Conservation (phyloP, 2,797 vertebrate species). For the Ciconia nigra region DNA sequence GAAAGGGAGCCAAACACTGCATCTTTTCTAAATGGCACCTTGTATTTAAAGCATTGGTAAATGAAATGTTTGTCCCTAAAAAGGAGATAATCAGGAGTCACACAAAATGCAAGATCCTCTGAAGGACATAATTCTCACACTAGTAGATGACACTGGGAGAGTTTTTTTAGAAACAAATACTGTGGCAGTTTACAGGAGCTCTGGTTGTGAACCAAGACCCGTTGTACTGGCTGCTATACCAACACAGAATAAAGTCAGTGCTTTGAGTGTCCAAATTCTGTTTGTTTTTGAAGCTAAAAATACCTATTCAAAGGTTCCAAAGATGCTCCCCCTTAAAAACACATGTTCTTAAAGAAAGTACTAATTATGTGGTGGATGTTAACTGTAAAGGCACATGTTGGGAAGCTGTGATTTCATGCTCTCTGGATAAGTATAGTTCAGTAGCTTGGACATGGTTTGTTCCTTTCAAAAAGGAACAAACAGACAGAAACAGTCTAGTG, state of each 20-base stretch:
- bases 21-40: background rate
- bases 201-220: background rate
- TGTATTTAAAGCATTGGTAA: background rate
- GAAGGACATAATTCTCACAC: background rate
- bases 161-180: background rate
- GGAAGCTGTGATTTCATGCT: background rate
- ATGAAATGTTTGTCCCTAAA: background rate
- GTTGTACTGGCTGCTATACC: background rate
- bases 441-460: background rate
- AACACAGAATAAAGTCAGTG: background rate
- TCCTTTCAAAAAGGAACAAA: background rate
- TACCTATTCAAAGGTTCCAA: background rate
- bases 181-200: background rate
- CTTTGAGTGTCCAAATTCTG: background rate
- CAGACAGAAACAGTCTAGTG: background rate
- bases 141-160: background rate
- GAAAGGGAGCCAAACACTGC: background rate
- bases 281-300: background rate
- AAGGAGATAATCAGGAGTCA: background rate
- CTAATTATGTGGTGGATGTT: slow-evolving; percentile 19
- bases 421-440: background rate
- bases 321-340: background rate
- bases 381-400: background rate
- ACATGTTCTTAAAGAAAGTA: background rate
- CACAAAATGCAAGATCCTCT: background rate